Evolutionary conservation across 2,113 vertebrate species (phyloP), one percentile per base, ranked within the genome.

Genomic region (Illadopsis cleaveri): DNA sequence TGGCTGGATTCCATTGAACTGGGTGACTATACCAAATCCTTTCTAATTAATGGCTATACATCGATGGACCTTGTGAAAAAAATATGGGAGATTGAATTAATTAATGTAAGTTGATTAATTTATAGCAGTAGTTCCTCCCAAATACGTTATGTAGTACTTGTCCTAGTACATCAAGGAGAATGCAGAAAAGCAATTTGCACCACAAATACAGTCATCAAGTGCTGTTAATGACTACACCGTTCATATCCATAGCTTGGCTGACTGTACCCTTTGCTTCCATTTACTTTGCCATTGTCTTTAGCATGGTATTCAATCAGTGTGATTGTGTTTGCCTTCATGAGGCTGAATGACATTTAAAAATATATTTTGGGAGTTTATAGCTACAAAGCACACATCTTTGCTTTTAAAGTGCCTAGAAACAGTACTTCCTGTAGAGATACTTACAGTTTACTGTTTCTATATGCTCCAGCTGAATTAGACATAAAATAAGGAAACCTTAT

Each of bases 51-150:
- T 54, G 99, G 99, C 86, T 99, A 99, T 98, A 99, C 99, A 20
- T 99, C 99, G 88, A 99, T 99, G 99, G 99, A 99, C 96, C 98
- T 99, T 94, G 98, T 99, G 90, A 99, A 99, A 98, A 99, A 99
- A 98, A 99, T 99, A 97, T 99, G 99, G 99, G 99, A 99, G 93
- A 99, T 99, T 77, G 99, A 99, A 97, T 98, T 99, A 97, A 99
- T 99, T 96, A 99, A 99, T 65, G 99, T 99, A 97, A 99, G 99
- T 98, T 92, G 88, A 80, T 93, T 56, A 50, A 62, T 94, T 96
- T 92, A 62, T 71, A n/a, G 86, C 37, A 72, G 82, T 80, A 91
- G 38, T 83, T 85, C 47, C 45, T 94, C 88, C 91, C 90, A 82
- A 94, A 86, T 82, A 51, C 10, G 2, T 53, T 28, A 22, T 18